Evolutionary conservation across 2,113 vertebrate species (phyloP), one percentile per base, ranked within the genome.

Genomic region (Microtus oregoni): DNA sequence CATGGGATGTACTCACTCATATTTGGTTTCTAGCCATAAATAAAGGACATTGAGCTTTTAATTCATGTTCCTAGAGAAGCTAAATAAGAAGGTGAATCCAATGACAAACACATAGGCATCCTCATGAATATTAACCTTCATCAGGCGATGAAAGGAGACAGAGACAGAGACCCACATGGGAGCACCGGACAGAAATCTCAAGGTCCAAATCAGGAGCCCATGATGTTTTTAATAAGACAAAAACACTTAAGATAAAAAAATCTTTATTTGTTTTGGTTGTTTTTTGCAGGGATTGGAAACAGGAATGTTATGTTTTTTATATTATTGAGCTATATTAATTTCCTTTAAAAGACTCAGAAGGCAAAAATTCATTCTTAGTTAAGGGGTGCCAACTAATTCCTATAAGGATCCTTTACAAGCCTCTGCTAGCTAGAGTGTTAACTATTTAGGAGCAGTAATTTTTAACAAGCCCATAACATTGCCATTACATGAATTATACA

Each of bases 401-500:
- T 89, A 17, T 89, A 96, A 97, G 68, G 77, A 50, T 88, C 82
- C 95, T 79, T 89, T 98, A 72, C 30, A 96, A 97, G 68, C 82
- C 94, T 94, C 68, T 0, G 97, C 97, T 94, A 95, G 94, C 76
- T 96, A 77, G 86, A 67, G 68, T 95, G 76, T 98, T 98, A 98
- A 98, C 98, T 98, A 93, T 98, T 98, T 98, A 97, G 96, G 96
- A 97, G 95, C 92, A 96, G 96, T 97, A 86, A 89, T 98, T 98
- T 98, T 98, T 98, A 98, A 98, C 73, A 98, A 96, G 97, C 95
- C 38, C 96, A 92, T 98, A 97, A 97, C 97, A 95, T 98, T 98
- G 98, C 97, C 95, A 92, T 97, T 97, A 75, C 93, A 97, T 98
- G 97, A 98, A 98, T 99, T 98, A 98, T 98, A 98, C 97, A 98